Evolutionary conservation across 2,113 vertebrate species (phyloP).

Genomic region (Dermatemys mawii): DNA sequence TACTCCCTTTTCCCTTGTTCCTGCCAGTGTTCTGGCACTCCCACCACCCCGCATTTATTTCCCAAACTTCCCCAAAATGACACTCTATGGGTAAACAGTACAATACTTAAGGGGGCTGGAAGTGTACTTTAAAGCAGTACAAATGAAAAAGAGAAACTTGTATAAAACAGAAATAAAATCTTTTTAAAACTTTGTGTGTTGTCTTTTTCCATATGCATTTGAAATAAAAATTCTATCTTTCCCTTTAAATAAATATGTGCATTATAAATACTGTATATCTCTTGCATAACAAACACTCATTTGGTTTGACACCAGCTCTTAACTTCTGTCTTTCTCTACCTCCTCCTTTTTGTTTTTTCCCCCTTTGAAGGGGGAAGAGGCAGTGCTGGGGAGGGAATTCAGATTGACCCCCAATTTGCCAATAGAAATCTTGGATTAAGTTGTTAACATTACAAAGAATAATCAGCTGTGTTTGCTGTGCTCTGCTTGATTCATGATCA

Average conservation of each 20-base stretch:
- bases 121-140: background rate
- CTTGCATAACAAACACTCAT: background rate
- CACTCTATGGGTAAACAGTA: background rate
- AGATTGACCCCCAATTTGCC: background rate
- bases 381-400: background rate
- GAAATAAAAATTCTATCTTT: background rate
- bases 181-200: background rate
- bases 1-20: background rate
- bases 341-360: background rate
- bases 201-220: background rate
- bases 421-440: background rate
- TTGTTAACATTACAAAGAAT: background rate
- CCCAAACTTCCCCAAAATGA: background rate
- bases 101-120: background rate
- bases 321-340: background rate
- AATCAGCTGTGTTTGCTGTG: rapidly evolving
- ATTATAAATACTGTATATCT: background rate
- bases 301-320: background rate
- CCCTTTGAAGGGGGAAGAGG: rapidly evolving
- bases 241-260: background rate
- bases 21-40: background rate
- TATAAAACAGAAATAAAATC: background rate
- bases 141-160: background rate
- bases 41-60: background rate
- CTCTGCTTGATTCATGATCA: background rate